Evolutionary conservation across 1,140 invertebrate genomes (phyloP), one percentile per base, ranked within the genome.

Genomic region (Ruditapes philippinarum): DNA sequence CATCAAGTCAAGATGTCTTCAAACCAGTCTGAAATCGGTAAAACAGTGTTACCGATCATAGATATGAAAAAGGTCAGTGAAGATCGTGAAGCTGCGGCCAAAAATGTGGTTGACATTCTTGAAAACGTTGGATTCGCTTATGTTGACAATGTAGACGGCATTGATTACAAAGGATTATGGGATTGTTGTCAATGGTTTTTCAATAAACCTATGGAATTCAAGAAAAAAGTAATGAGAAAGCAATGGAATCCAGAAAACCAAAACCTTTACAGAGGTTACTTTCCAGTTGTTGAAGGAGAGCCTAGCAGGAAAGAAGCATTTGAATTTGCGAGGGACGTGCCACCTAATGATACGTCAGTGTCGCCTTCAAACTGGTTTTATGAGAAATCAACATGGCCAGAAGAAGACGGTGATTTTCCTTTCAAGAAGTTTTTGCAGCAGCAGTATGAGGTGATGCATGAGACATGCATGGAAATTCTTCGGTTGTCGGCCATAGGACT

Each of bases 311-410:
- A 94, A 42, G 91, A 93, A 78, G 92, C 89, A 2, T 93, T 92
- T 91, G 93, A 94, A 83, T 91, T 92, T 76, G 93, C 91, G 5
- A 70, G 88, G 11, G 91, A 92, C 42, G 73, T 90, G 12, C 49
- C 81, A 2, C 79, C 81, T n/a, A 54, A 60, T 28, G 88, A 91
- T 51, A 19, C 82, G 7, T 33, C 88, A n/a, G 87, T 92, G n/a
- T 88, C 51, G 0, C 73, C 80, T 1, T 78, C 82, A n/a, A 92
- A 91, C 49, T 92, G 89, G 91, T 91, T 89, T 36, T 91, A 91
- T 74, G 91, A 91, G 70, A 83, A 88, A 33, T 92, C 89, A 17
- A 73, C 76, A 2, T 92, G 89, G 91, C 91, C 91, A 5, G 88
- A 89, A 65, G 91, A 92, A 90, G 91, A 92, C 51, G 90, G 89